Evolutionary conservation across 30 jellyfish, hydroid and myxozoan genomes (phyloP).

Genomic region (Aurelia aurita complex sp. Pacific): DNA sequence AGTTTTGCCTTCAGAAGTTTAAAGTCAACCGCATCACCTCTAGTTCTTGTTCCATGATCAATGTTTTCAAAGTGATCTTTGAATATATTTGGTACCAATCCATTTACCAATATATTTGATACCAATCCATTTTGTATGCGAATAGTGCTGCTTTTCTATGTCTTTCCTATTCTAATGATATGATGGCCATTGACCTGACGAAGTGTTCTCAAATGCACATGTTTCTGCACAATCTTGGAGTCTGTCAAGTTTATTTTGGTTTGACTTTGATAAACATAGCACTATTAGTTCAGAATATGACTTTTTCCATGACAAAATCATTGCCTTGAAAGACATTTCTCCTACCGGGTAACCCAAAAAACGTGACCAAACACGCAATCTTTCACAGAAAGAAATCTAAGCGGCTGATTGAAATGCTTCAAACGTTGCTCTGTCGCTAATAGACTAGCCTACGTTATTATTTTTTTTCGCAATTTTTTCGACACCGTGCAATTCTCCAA

Average conservation of each 20-base stretch:
- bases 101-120: conserved; percentile 23
- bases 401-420: no score
- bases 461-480: no score
- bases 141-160: conserved; percentile 25
- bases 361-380: no score
- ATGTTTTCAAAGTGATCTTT: conserved; percentile 1
- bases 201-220: neutral
- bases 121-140: conserved; percentile 20
- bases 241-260: neutral
- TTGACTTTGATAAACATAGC: conserved; percentile 19
- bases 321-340: no score
- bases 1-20: conserved; percentile 41
- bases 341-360: no score
- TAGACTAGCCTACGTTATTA: no score
- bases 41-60: conserved; percentile 31
- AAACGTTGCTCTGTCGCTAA: no score
- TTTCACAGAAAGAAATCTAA: no score
- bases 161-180: conserved; percentile 19
- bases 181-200: conserved; percentile 1
- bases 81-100: conserved; percentile 16
- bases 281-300: conserved; percentile 18
- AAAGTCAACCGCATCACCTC: conserved; percentile 38
- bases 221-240: conserved; percentile 37
- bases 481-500: no score
- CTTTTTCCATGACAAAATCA: no score